These are phyloP conservation scores for Chloroclystis v-ata DNA, from an alignment of 2,888 invertebrate species.

Conservation along the genomic window DNA sequence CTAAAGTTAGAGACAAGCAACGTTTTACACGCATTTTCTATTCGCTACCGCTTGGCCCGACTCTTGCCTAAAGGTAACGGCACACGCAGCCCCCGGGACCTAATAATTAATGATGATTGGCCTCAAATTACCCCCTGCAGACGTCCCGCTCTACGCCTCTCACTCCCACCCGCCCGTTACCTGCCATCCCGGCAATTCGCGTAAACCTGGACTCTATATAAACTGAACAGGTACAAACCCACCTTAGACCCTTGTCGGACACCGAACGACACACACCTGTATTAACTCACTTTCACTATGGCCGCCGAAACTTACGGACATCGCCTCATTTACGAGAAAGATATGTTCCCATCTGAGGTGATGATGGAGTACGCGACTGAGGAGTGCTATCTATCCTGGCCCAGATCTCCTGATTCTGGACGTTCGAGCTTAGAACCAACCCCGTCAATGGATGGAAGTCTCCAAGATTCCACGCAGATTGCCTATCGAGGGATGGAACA, in stretches of 20 bases:
- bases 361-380: slow-evolving; percentile 69
- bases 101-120: slow-evolving; percentile 78
- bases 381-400: slow-evolving; percentile 68
- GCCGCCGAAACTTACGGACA: slow-evolving; percentile 75
- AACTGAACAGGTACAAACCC: slow-evolving; percentile 62
- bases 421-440: slow-evolving; percentile 74
- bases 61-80: slow-evolving; percentile 32
- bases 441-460: slow-evolving; percentile 74
- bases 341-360: slow-evolving; percentile 65
- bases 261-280: slow-evolving; percentile 55
- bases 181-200: slow-evolving; percentile 44
- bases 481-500: slow-evolving; percentile 70
- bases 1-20: too few relatives aligned
- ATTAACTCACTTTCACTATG: slow-evolving; percentile 37
- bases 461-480: slow-evolving; percentile 68
- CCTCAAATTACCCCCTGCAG: slow-evolving; percentile 73
- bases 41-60: background rate
- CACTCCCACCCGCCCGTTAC: slow-evolving; percentile 39
- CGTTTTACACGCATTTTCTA: background rate
- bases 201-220: slow-evolving; percentile 68
- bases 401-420: slow-evolving; percentile 72
- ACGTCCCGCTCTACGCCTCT: slow-evolving; percentile 38
- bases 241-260: slow-evolving; percentile 63
- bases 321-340: slow-evolving; percentile 67
- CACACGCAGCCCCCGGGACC: slow-evolving; percentile 62